Evolutionary conservation across 2,888 invertebrate genomes (phyloP).

Genomic region (Dolichopus griseipennis): DNA sequence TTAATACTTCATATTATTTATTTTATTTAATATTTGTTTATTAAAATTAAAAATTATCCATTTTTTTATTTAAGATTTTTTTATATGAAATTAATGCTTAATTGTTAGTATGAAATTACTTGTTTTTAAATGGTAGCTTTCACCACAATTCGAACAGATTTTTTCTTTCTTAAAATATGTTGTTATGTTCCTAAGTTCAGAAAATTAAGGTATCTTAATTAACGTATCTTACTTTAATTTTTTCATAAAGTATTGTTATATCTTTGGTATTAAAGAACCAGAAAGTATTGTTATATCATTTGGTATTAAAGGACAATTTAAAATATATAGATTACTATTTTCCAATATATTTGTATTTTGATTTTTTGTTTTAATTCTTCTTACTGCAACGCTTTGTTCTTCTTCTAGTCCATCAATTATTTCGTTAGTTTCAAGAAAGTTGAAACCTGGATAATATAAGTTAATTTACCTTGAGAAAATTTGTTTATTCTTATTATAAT

Average conservation of each 20-base stretch:
- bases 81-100: too few species aligned
- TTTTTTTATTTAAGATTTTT: too few species aligned
- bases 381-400: not conserved
- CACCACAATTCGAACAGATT: not conserved
- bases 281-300: not conserved
- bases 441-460: conserved; percentile 8
- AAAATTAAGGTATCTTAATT: not conserved
- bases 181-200: not conserved
- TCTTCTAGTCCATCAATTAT: not conserved
- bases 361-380: not conserved
- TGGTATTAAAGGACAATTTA: not conserved
- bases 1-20: too few species aligned
- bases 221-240: not conserved
- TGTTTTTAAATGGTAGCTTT: not conserved
- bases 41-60: too few species aligned
- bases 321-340: not conserved
- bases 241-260: too few species aligned
- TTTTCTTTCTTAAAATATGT: not conserved
- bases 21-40: too few species aligned
- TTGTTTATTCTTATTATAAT: too few species aligned
- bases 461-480: too few species aligned
- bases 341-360: not conserved
- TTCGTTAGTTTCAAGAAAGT: not conserved
- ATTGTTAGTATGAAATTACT: too few species aligned
- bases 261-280: too few species aligned